Percentiles rank a stretch among this genome's conserved stretches.
phyloP scores from a whole-genome alignment of 2,797 vertebrate genomes.

The Enteromius thamalakanensis region DNA sequence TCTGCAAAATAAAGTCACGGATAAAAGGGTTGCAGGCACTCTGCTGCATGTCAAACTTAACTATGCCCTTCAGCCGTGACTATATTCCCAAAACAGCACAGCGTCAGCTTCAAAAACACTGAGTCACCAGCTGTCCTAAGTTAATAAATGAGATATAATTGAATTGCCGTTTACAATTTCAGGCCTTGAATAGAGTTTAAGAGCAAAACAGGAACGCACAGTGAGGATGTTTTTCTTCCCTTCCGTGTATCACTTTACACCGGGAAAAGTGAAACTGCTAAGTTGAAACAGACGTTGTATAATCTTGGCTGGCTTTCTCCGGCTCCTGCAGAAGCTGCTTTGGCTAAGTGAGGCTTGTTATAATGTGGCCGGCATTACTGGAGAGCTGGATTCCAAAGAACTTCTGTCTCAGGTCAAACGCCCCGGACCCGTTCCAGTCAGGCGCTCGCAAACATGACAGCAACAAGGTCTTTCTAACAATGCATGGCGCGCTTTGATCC shows the following conservation, averaged over 20 bases:
- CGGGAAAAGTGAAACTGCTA: not conserved
- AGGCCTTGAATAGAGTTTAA: not conserved
- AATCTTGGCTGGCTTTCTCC: not conserved
- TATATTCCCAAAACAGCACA: not conserved
- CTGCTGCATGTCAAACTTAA: not conserved
- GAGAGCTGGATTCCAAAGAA: constrained; percentile 50
- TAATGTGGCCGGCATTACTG: not conserved
- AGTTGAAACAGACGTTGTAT: constrained; percentile 21
- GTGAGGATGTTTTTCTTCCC: not conserved
- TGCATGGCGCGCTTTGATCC: constrained; percentile 7
- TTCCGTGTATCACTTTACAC: not conserved
- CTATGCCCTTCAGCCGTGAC: not conserved
- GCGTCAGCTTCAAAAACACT: not conserved
- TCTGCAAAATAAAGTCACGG: constrained; percentile 1
- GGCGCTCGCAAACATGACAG: constrained; percentile 39
- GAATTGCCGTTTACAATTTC: constrained; percentile 15
- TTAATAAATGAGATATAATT: constrained; percentile 26
- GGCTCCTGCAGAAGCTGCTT: not conserved
- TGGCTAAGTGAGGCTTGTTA: constrained; percentile 28
- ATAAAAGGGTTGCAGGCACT: not conserved
- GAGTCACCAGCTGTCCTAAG: constrained; percentile 4
- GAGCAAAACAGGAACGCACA: not conserved
- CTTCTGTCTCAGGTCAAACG: constrained; percentile 32
- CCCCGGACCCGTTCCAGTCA: constrained; percentile 14
- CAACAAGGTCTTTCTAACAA: constrained; percentile 41